Conservation (phyloP, 2,888 invertebrate genomes). For the Spicauda simplicius region DNA sequence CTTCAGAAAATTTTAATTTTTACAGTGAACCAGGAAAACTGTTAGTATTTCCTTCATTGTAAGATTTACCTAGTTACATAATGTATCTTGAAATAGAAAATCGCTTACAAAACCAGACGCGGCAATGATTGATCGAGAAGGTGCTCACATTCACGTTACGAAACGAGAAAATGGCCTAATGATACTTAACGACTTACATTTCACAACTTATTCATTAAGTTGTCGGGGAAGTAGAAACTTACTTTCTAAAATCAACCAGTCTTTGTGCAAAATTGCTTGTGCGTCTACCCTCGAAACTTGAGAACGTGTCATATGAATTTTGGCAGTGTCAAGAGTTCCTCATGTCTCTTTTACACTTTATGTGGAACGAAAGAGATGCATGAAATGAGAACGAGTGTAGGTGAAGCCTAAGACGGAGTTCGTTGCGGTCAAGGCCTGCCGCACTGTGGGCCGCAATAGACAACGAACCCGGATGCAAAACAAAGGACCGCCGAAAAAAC, state of each 20-base stretch:
- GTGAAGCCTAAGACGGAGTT: constrained; percentile 54
- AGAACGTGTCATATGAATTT: background rate
- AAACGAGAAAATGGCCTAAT: constrained; percentile 49
- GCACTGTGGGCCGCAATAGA: constrained; percentile 66
- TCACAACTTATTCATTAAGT: constrained; percentile 55
- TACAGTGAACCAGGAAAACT: background rate
- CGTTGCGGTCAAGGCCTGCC: constrained; percentile 77
- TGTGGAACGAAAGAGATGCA: constrained; percentile 18
- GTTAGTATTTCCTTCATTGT: background rate
- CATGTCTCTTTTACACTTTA: background rate
- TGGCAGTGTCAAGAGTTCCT: background rate
- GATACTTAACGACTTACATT: constrained; percentile 50
- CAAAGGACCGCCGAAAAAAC: constrained; percentile 29
- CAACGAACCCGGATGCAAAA: constrained; percentile 75
- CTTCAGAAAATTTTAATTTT: background rate
- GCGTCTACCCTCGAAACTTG: background rate
- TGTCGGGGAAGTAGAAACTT: constrained; percentile 44
- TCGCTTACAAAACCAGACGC: constrained; percentile 29
- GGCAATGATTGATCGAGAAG: constrained; percentile 30
- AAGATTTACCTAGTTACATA: constrained; percentile 11
- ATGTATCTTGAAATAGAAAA: constrained; percentile 12
- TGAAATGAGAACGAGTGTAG: constrained; percentile 15
- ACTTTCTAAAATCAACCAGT: constrained; percentile 50
- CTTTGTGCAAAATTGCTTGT: constrained; percentile 30
- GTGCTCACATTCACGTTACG: constrained; percentile 34